A percentile compares a stretch with the other conserved stretches of the same genome.
These are phyloP conservation scores for Darevskia mixta DNA, from an alignment of 2,797 vertebrate species.

Conservation along the genomic window DNA sequence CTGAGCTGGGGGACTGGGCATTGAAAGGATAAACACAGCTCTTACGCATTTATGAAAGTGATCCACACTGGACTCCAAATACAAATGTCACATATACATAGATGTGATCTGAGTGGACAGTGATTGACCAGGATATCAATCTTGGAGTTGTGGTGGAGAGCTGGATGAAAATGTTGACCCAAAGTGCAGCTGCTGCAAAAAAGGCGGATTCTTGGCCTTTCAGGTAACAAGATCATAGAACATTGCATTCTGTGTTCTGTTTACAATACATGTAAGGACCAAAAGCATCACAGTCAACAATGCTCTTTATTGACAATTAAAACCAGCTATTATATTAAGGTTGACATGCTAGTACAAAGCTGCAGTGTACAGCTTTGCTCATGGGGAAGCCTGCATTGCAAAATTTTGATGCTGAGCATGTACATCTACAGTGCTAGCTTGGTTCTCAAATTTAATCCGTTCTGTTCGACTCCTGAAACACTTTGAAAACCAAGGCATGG, in stretches of 20 bases:
- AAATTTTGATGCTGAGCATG: background rate
- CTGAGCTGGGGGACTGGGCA: no score
- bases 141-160: background rate
- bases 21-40: no score
- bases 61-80: background rate
- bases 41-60: background rate
- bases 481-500: no score
- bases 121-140: background rate
- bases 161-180: background rate
- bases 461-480: no score
- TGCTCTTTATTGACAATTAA: background rate
- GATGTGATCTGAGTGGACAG: background rate
- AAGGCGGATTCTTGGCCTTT: background rate
- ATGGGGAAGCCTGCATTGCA: background rate
- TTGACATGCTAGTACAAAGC: background rate
- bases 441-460: no score
- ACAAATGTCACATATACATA: background rate
- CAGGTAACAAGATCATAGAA: background rate
- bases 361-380: background rate
- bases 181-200: background rate
- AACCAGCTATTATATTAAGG: background rate
- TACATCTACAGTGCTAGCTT: no score
- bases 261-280: background rate
- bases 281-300: background rate
- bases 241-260: background rate